Conservation (phyloP, 2,888 invertebrate species). For the Rhogogaster chlorosoma region DNA sequence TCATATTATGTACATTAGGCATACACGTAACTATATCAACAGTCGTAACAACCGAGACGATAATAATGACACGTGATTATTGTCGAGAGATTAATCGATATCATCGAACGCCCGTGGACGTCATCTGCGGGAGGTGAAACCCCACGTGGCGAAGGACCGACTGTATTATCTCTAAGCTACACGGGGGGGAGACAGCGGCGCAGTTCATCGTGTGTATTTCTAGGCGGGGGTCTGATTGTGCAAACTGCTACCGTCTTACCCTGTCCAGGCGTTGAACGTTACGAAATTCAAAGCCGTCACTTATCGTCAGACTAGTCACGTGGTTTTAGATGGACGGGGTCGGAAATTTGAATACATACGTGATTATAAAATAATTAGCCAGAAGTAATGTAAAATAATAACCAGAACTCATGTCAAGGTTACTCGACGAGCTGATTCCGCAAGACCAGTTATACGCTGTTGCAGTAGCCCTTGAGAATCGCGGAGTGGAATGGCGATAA, state of each 20-base stretch:
- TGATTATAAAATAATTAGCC: no score
- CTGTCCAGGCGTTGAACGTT: constrained; percentile 59
- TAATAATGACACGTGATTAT: neutral
- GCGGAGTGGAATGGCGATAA: neutral
- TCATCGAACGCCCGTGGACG: constrained; percentile 35
- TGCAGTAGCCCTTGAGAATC: neutral
- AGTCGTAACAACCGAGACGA: constrained; percentile 24
- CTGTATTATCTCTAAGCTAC: constrained; percentile 64
- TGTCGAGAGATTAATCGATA: constrained; percentile 34
- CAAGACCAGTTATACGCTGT: neutral
- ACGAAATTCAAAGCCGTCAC: neutral
- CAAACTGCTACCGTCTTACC: constrained; percentile 61
- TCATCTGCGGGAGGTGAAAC: constrained; percentile 69
- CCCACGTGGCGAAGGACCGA: constrained; percentile 67
- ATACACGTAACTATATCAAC: neutral
- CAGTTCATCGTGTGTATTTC: constrained; percentile 54
- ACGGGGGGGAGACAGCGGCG: constrained; percentile 43
- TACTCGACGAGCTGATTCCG: neutral
- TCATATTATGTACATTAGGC: neutral
- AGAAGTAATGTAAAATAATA: no score
- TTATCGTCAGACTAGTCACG: neutral
- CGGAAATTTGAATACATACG: neutral
- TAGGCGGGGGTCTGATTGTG: constrained; percentile 65
- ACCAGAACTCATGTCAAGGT: no score
- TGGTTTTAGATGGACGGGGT: constrained; percentile 73